These are phyloP conservation scores for Myodes glareolus DNA, from an alignment of 2,113 vertebrate genomes.

Conservation along the genomic window DNA sequence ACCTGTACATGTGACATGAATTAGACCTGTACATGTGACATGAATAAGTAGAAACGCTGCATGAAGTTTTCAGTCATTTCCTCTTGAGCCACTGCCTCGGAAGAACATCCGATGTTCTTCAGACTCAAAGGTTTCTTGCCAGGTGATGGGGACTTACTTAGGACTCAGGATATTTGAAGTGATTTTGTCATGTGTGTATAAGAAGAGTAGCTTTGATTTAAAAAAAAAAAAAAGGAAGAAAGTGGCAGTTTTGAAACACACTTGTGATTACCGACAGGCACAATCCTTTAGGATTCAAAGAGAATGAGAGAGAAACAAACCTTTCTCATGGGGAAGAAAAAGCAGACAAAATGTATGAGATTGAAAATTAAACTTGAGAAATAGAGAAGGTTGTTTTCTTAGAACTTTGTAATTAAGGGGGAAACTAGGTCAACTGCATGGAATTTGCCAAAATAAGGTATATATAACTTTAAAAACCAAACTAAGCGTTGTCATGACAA, in stretches of 20 bases:
- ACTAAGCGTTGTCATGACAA: slow-evolving; percentile 11
- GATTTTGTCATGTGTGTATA: neutral
- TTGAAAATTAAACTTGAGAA: slow-evolving; percentile 4
- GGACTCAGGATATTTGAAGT: neutral
- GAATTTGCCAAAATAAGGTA: slow-evolving; percentile 45
- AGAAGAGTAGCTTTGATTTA: neutral
- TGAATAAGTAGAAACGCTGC: neutral
- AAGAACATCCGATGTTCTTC: too few relatives aligned
- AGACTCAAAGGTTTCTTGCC: neutral
- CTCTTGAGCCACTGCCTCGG: neutral
- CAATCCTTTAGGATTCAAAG: slow-evolving; percentile 11
- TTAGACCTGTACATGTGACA: neutral
- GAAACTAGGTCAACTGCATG: slow-evolving; percentile 29
- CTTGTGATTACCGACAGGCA: neutral
- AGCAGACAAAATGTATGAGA: neutral
- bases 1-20: too few relatives aligned
- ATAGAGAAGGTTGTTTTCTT: neutral
- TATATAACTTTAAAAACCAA: slow-evolving; percentile 29
- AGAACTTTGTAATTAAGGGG: neutral
- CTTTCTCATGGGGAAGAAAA: neutral
- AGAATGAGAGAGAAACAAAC: slow-evolving; percentile 10
- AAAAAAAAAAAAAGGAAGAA: neutral
- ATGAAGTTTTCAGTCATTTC: slow-evolving; percentile 4
- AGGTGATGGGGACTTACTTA: neutral
- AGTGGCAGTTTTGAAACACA: neutral